Conservation (phyloP, 2,113 vertebrate genomes). For the Limanda limanda region DNA sequence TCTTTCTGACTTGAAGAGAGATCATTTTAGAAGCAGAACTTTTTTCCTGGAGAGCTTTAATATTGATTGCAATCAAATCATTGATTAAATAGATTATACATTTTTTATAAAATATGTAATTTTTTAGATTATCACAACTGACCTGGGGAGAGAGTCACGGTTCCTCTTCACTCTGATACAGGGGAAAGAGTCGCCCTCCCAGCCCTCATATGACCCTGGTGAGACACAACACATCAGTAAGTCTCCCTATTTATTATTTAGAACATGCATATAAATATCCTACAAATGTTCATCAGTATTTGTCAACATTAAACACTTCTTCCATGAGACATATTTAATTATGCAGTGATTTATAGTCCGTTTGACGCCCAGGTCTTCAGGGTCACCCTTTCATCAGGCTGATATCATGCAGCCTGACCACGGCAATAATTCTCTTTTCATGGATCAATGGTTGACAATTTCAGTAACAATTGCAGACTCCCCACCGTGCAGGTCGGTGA, state of each 20-base stretch:
- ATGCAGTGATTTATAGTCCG: no score
- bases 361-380: no score
- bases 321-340: no score
- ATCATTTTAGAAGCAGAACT: background rate
- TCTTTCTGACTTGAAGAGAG: background rate
- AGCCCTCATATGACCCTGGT: slow-evolving; percentile 88
- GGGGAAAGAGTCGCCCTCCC: slow-evolving; percentile 85
- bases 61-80: background rate
- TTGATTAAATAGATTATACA: no score
- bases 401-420: no score
- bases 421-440: background rate
- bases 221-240: slow-evolving; percentile 11
- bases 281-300: background rate
- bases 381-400: no score
- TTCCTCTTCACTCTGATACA: slow-evolving; percentile 88
- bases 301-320: no score
- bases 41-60: background rate
- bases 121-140: slow-evolving; percentile 18
- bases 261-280: background rate
- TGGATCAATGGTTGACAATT: background rate
- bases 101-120: no score
- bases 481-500: slow-evolving; percentile 89
- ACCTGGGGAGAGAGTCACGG: slow-evolving; percentile 86
- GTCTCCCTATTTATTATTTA: background rate
- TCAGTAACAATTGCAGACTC: background rate